Percentiles rank a stretch among this genome's conserved stretches.
These are phyloP conservation scores for Drosophila asahinai DNA, from an alignment of 1,140 invertebrate genomes.

Conservation along the genomic window DNA sequence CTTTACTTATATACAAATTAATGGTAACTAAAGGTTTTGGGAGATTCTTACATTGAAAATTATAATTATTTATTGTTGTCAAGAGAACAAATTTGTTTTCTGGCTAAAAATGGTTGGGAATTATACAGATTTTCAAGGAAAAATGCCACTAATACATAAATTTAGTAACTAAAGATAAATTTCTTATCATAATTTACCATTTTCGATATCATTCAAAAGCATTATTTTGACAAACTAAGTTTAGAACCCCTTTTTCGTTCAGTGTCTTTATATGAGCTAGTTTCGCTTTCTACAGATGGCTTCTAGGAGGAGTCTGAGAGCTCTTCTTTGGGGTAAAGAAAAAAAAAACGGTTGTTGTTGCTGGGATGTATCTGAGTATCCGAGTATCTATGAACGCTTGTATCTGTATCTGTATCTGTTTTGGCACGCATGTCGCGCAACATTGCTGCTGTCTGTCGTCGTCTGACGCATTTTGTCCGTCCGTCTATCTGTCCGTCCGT, in stretches of 20 bases:
- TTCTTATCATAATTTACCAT: too few relatives aligned
- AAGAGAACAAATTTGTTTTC: too few relatives aligned
- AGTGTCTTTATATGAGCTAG: slow-evolving; percentile 11
- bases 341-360: slow-evolving; percentile 32
- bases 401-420: slow-evolving; percentile 42
- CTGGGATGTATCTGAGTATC: slow-evolving; percentile 5
- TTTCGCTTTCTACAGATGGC: slow-evolving; percentile 47
- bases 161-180: too few relatives aligned
- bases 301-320: slow-evolving; percentile 27
- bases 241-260: neutral
- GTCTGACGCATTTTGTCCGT: slow-evolving; percentile 51
- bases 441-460: slow-evolving; percentile 33
- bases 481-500: slow-evolving; percentile 41
- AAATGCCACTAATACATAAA: too few relatives aligned
- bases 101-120: too few relatives aligned
- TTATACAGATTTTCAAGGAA: too few relatives aligned
- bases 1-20: too few relatives aligned
- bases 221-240: neutral
- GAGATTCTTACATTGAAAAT: too few relatives aligned
- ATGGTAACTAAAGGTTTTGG: too few relatives aligned
- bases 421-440: slow-evolving; percentile 78
- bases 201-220: too few relatives aligned
- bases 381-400: slow-evolving; percentile 9
- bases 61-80: too few relatives aligned
- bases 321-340: slow-evolving; percentile 5